Conservation (phyloP, 2,113 vertebrate genomes). For the Cinclus cinclus region DNA sequence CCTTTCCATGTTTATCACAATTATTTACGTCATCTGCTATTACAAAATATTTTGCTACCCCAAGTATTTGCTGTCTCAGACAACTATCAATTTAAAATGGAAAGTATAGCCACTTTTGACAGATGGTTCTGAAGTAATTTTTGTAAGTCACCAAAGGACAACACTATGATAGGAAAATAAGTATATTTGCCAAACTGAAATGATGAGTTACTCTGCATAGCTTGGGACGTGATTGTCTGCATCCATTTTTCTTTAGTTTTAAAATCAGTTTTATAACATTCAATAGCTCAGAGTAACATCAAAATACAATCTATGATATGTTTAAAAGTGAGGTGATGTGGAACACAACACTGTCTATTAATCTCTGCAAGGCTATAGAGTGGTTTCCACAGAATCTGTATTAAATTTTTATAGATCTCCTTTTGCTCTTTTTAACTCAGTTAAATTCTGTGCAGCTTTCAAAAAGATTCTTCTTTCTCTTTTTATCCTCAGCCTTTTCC, state of each 20-base stretch:
- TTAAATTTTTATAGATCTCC: neutral
- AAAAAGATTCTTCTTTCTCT: neutral
- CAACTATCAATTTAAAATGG: neutral
- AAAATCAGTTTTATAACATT: neutral
- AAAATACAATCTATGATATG: neutral
- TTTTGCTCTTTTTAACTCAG: conserved; percentile 7
- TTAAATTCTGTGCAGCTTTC: neutral
- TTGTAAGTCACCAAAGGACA: neutral
- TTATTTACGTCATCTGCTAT: neutral
- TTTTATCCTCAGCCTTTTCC: neutral
- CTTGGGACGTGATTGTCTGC: neutral
- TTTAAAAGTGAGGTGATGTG: neutral
- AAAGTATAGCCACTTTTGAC: neutral
- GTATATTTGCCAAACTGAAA: neutral
- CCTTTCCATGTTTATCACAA: neutral
- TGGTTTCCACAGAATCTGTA: neutral
- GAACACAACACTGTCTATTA: neutral
- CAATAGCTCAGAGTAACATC: neutral
- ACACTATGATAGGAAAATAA: neutral
- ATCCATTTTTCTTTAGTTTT: neutral
- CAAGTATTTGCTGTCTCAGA: neutral
- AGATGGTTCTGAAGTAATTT: neutral
- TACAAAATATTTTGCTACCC: neutral
- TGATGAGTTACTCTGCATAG: neutral
- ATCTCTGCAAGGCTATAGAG: neutral